A percentile compares a stretch with the other conserved stretches of the same genome.
These are phyloP conservation scores for Dysdera silvatica DNA, from an alignment of 1,140 invertebrate genomes.

Conservation along the genomic window DNA sequence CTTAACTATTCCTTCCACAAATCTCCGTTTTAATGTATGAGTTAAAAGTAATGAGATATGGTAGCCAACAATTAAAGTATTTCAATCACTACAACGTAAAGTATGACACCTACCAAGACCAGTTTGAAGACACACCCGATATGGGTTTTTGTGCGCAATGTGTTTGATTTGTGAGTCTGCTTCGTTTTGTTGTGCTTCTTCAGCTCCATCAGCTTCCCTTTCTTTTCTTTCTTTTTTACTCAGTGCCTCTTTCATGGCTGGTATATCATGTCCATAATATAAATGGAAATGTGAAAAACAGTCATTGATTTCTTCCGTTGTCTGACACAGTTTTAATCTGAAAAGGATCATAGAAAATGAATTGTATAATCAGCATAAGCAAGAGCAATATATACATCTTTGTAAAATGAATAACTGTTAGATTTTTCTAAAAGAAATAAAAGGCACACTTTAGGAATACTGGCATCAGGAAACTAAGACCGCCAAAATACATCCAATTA, in stretches of 20 bases:
- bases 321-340: slow-evolving; percentile 59
- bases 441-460: too few species aligned
- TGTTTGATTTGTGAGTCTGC: slow-evolving; percentile 64
- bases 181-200: slow-evolving; percentile 41
- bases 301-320: slow-evolving; percentile 83
- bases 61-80: neutral
- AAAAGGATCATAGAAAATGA: neutral
- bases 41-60: neutral
- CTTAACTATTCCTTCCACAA: too few species aligned
- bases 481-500: too few species aligned
- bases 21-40: too few species aligned
- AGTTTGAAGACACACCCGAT: slow-evolving; percentile 73
- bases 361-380: too few species aligned
- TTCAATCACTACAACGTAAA: neutral
- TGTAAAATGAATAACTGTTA: too few species aligned
- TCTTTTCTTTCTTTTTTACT: slow-evolving; percentile 30
- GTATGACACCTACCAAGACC: slow-evolving; percentile 56
- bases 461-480: too few species aligned
- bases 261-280: slow-evolving; percentile 80
- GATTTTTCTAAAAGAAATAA: too few species aligned
- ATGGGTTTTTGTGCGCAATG: slow-evolving; percentile 74
- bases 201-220: slow-evolving; percentile 33
- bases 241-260: slow-evolving; percentile 67
- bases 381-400: too few species aligned
- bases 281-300: slow-evolving; percentile 87